These are phyloP conservation scores for Cavia porcellus DNA, from an alignment of 2,113 vertebrate genomes.

Conservation along the genomic window DNA sequence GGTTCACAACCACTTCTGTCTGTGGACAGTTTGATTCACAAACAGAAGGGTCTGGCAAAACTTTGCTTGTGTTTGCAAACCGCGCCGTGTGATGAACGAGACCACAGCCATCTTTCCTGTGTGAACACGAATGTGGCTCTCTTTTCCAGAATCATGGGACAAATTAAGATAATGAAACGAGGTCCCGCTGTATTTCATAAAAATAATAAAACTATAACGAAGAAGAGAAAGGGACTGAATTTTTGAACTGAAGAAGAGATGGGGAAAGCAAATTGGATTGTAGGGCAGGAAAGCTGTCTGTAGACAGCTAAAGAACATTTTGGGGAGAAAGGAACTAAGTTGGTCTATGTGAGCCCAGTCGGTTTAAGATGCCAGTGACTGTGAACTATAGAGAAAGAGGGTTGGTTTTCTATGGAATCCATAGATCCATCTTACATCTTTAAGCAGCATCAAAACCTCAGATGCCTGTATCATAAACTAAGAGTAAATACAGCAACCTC, in stretches of 20 bases:
- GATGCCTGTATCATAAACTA: background rate
- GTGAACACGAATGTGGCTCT: background rate
- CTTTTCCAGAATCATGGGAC: background rate
- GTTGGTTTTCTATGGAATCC: background rate
- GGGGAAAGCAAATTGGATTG: background rate
- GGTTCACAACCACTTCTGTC: background rate
- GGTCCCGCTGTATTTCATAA: background rate
- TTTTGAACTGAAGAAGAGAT: background rate
- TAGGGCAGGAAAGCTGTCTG: accelerated
- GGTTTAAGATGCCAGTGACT: background rate
- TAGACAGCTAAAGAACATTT: background rate
- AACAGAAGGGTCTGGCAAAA: background rate
- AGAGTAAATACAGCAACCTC: background rate
- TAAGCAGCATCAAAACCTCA: background rate
- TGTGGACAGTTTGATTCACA: background rate
- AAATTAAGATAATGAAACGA: background rate
- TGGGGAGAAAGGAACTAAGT: background rate
- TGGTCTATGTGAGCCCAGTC: accelerated
- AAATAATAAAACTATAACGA: background rate
- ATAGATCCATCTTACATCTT: background rate
- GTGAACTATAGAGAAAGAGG: background rate
- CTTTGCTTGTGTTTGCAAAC: background rate
- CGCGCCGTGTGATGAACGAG: background rate
- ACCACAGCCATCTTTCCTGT: background rate
- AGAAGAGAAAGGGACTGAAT: background rate